Conservation (phyloP, 2,113 vertebrate species). For the Trogon surrucura region DNA sequence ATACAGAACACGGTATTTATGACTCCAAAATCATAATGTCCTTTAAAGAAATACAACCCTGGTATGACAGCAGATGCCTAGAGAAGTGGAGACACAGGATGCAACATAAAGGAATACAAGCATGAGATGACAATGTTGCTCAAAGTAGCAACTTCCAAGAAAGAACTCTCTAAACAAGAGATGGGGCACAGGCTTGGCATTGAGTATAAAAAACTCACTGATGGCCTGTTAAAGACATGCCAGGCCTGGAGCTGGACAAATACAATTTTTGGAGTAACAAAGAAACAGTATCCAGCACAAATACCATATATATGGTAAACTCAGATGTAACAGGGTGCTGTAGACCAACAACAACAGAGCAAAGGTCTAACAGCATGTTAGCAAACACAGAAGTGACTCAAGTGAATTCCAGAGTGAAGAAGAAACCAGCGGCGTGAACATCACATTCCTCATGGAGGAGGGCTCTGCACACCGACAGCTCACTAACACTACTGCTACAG, state of each 20-base stretch:
- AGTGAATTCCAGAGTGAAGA: not conserved
- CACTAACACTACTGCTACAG: not conserved
- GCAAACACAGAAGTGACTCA: not conserved
- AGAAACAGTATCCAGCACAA: not conserved
- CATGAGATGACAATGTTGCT: not conserved
- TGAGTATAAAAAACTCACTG: not conserved
- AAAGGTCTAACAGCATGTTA: not conserved
- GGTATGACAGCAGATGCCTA: not conserved
- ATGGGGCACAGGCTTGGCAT: not conserved
- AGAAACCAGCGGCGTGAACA: not conserved
- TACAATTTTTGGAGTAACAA: not conserved
- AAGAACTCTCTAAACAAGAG: not conserved
- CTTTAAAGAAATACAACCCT: not conserved
- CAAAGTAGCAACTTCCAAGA: too few relatives aligned
- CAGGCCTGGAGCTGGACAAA: not conserved
- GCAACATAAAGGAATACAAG: not conserved
- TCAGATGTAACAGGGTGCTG: not conserved
- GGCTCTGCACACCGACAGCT: accelerated
- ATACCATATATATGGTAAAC: not conserved
- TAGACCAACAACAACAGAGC: not conserved
- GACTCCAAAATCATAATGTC: not conserved
- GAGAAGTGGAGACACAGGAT: not conserved
- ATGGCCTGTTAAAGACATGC: not conserved
- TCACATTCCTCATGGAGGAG: not conserved
- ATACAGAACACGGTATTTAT: not conserved